Percentiles rank a stretch among this genome's conserved stretches.
Evolutionary conservation across 2,113 vertebrate species (phyloP).

Genomic region (Arothron firmamentum): DNA sequence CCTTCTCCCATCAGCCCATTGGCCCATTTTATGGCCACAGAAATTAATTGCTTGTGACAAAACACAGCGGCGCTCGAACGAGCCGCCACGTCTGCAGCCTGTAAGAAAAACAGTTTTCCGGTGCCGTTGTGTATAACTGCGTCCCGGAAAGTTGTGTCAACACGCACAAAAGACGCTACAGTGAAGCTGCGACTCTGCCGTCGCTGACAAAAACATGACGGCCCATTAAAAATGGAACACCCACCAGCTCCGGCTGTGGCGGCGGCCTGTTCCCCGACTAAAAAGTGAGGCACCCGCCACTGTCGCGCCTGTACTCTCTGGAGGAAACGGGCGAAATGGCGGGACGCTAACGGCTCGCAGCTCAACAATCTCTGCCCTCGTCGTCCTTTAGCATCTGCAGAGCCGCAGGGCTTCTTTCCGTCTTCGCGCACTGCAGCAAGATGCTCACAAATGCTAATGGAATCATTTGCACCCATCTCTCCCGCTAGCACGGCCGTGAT

Average conservation of each 20-base stretch:
- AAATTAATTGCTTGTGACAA: conserved; percentile 78
- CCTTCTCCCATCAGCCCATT: conserved; percentile 65
- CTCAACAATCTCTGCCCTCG: conserved; percentile 19
- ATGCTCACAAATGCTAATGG: conserved; percentile 44
- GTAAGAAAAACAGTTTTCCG: conserved; percentile 73
- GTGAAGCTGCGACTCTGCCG: conserved; percentile 13
- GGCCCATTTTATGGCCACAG: conserved; percentile 60
- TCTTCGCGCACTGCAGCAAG: conserved; percentile 28
- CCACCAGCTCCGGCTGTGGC: conserved; percentile 42
- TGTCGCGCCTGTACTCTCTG: conserved; percentile 26
- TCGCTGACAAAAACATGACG: conserved; percentile 46
- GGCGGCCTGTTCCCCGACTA: conserved; percentile 2
- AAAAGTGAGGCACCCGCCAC: conserved; percentile 27
- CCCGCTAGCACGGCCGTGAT: conserved; percentile 42
- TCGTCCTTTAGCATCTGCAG: conserved; percentile 13
- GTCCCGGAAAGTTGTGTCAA: conserved; percentile 31
- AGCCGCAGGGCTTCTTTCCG: background rate
- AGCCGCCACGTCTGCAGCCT: conserved; percentile 61
- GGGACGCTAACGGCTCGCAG: conserved; percentile 17
- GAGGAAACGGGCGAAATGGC: conserved; percentile 32
- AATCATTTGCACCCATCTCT: conserved; percentile 44
- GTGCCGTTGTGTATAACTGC: conserved; percentile 48
- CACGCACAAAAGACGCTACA: conserved; percentile 25
- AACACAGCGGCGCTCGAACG: conserved; percentile 57
- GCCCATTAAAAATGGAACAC: conserved; percentile 53